Conservation (phyloP, 1,140 invertebrate species). For the Hyphantria cunea region DNA sequence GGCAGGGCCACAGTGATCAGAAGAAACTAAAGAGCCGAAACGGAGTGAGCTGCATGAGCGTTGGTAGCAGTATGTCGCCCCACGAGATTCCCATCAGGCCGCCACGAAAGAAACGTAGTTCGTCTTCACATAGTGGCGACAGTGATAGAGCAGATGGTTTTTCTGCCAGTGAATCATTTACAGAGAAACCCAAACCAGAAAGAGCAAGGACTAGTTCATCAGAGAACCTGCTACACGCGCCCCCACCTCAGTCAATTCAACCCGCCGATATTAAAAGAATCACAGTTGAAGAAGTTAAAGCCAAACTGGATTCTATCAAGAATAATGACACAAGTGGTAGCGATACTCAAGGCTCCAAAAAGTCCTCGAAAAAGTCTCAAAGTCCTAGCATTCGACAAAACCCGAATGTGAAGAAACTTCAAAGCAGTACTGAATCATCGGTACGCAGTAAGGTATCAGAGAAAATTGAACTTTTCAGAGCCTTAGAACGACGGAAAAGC, state of each 20-base stretch:
- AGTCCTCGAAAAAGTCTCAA: constrained; percentile 62
- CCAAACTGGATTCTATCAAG: constrained; percentile 81
- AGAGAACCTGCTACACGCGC: constrained; percentile 48
- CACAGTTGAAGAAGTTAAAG: constrained; percentile 81
- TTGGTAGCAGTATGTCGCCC: constrained; percentile 82
- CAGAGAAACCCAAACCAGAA: constrained; percentile 58
- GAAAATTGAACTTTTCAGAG: constrained; percentile 79
- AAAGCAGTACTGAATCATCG: constrained; percentile 74
- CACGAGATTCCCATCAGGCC: constrained; percentile 81
- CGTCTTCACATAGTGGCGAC: constrained; percentile 83
- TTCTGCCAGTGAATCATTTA: constrained; percentile 63
- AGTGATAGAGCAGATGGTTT: constrained; percentile 81
- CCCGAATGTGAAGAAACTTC: constrained; percentile 45
- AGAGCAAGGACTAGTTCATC: constrained; percentile 52
- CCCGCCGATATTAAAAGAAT: constrained; percentile 67
- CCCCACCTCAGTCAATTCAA: constrained; percentile 63
- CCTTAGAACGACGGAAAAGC: constrained; percentile 80
- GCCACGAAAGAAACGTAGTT: constrained; percentile 82
- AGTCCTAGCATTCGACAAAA: constrained; percentile 43
- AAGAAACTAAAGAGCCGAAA: constrained; percentile 85
- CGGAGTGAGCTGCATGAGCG: constrained; percentile 87
- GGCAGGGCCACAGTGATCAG: constrained; percentile 70
- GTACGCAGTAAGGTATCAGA: constrained; percentile 78
- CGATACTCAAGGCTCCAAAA: constrained; percentile 67
- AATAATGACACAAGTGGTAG: constrained; percentile 66